Evolutionary conservation across 2,113 vertebrate species (phyloP).

Genomic region (Orthonyx spaldingii): DNA sequence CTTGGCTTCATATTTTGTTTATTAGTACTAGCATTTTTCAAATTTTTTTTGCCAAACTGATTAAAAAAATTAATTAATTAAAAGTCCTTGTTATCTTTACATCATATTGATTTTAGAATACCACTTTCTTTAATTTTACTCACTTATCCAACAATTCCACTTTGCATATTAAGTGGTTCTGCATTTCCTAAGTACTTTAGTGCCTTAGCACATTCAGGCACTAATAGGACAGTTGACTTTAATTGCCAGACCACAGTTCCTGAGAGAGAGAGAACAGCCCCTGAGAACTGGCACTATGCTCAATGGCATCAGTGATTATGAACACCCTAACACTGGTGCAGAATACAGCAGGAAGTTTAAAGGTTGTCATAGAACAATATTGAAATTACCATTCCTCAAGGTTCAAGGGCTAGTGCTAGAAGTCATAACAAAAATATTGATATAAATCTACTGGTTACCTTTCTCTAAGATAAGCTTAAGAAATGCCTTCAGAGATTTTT

Average conservation of each 20-base stretch:
- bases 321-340: background rate
- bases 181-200: background rate
- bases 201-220: background rate
- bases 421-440: background rate
- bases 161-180: background rate
- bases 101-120: background rate
- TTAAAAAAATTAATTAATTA: too few species aligned
- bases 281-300: background rate
- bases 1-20: background rate
- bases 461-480: background rate
- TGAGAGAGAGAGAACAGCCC: background rate
- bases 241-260: background rate
- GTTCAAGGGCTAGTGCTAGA: background rate
- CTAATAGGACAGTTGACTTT: background rate
- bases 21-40: background rate
- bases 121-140: background rate
- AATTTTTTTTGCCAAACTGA: background rate
- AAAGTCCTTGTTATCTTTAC: background rate
- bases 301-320: background rate
- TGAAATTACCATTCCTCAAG: background rate
- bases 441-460: background rate
- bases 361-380: background rate
- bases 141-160: background rate
- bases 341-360: background rate
- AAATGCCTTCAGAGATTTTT: background rate